phyloP scores from a whole-genome alignment of 2,113 vertebrate genomes.

The Spermophilus dauricus region DNA sequence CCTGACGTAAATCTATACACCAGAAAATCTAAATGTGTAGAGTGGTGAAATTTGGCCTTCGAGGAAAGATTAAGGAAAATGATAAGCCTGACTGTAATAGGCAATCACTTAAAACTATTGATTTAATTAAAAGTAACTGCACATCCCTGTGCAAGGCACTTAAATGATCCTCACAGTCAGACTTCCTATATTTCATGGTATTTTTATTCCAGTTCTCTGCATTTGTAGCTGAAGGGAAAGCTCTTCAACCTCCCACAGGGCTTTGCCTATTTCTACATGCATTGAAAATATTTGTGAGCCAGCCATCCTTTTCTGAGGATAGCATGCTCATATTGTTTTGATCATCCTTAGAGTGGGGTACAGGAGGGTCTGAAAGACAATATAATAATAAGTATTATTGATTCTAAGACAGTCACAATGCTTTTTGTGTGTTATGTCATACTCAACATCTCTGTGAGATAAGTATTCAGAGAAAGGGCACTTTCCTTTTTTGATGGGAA shows the following conservation, averaged over 20 bases:
- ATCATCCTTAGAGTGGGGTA: not conserved
- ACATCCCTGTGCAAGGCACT: not conserved
- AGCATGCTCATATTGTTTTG: not conserved
- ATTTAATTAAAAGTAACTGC: constrained; percentile 72
- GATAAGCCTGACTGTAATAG: not conserved
- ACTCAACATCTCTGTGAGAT: not conserved
- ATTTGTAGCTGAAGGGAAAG: not conserved
- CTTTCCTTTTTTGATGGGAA: not conserved
- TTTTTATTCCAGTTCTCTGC: constrained; percentile 34
- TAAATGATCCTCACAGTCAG: constrained; percentile 21
- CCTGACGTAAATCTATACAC: not conserved
- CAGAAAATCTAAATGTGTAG: not conserved
- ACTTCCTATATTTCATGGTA: not conserved
- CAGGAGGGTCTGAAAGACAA: not conserved
- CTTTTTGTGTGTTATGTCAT: not conserved
- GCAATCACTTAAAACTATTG: constrained; percentile 65
- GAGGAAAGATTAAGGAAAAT: constrained; percentile 40
- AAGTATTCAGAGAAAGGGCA: not conserved
- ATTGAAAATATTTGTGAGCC: not conserved
- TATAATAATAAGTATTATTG: not conserved
- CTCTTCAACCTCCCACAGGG: not conserved
- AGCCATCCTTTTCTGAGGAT: not conserved
- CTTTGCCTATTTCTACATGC: not conserved
- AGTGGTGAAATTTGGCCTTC: not conserved
- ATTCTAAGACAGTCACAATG: not conserved